Conservation (phyloP, 2,113 vertebrate species). For the Pardalotus punctatus region DNA sequence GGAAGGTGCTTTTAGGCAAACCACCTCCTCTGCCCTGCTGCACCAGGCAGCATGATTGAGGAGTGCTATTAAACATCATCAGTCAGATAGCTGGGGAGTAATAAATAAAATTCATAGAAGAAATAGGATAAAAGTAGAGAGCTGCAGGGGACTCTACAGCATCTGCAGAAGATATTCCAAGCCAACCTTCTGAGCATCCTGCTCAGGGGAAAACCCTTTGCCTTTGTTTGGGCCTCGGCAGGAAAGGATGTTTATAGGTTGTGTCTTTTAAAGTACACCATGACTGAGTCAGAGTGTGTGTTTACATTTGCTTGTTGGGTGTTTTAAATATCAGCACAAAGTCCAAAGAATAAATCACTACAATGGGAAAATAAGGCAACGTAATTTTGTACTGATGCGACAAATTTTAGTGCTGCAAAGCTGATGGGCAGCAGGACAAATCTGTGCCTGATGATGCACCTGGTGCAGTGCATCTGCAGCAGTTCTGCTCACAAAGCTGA, state of each 20-base stretch:
- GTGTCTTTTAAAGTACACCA: neutral
- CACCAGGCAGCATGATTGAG: neutral
- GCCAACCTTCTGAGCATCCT: neutral
- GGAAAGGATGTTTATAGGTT: conserved; percentile 61
- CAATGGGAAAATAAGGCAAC: neutral
- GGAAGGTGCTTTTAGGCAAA: neutral
- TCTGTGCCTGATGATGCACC: neutral
- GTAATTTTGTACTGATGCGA: fast-evolving
- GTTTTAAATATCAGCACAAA: neutral
- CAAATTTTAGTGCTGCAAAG: neutral
- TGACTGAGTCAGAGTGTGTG: neutral
- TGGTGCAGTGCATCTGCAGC: neutral
- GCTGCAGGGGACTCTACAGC: neutral
- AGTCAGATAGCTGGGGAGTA: neutral
- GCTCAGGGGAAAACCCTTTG: neutral
- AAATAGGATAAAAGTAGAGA: neutral
- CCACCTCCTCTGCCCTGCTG: neutral
- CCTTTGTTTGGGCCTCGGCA: conserved; percentile 8
- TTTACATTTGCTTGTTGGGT: conserved; percentile 1
- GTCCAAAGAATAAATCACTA: neutral
- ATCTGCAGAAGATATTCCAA: neutral
- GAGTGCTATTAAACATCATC: neutral
- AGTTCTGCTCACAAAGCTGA: neutral
- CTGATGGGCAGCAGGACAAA: neutral
- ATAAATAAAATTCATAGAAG: neutral